Evolutionary conservation across 1,140 invertebrate genomes (phyloP).

Genomic region (Dinoponera quadriceps): DNA sequence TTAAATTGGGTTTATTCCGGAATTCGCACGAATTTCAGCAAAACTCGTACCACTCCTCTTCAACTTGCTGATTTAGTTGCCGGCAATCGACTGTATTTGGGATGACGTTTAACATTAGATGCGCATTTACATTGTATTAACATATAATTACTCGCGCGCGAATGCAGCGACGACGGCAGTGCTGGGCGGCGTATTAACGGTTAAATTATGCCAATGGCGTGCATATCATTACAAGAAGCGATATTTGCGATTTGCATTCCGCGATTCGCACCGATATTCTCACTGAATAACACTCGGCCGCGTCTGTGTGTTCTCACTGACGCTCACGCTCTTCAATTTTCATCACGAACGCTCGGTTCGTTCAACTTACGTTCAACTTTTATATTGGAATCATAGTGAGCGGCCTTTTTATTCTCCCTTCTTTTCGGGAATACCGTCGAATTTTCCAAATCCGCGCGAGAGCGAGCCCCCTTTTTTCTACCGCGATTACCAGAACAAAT

Average conservation of each 20-base stretch:
- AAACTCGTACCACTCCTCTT: too few species aligned
- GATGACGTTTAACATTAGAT: neutral
- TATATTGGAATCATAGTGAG: too few species aligned
- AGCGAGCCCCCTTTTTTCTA: too few species aligned
- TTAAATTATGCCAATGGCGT: constrained; percentile 11
- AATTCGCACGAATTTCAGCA: too few species aligned
- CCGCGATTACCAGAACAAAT: too few species aligned
- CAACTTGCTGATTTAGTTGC: neutral
- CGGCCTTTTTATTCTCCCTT: too few species aligned
- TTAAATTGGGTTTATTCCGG: too few species aligned
- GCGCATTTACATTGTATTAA: constrained; percentile 6
- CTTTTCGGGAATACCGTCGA: too few species aligned
- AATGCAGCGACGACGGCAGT: neutral
- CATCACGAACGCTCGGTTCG: too few species aligned
- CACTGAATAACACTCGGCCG: neutral
- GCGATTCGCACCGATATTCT: neutral
- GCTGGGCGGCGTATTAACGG: neutral
- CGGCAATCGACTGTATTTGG: constrained; percentile 3
- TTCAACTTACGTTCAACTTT: too few species aligned
- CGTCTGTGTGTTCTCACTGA: neutral
- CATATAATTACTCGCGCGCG: neutral
- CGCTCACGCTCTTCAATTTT: too few species aligned
- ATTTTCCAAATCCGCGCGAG: too few species aligned
- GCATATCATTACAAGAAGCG: neutral
- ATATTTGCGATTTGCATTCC: constrained; percentile 26